These are phyloP conservation scores for Mizuhopecten yessoensis DNA, from an alignment of 1,140 invertebrate genomes.

Conservation along the genomic window DNA sequence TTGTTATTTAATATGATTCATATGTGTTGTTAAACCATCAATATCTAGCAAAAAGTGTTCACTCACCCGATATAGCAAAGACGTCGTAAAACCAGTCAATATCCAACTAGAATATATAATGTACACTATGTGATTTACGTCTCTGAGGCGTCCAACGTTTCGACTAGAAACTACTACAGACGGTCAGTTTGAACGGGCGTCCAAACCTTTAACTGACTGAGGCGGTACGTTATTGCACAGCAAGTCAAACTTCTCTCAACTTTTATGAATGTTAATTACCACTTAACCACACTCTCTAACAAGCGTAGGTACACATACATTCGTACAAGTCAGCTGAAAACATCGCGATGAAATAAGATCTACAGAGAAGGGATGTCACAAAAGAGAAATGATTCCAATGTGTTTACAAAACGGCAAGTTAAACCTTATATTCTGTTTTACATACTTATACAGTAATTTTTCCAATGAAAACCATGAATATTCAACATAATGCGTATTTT, in stretches of 20 bases:
- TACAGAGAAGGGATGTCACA: too few relatives aligned
- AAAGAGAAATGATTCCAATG: too few relatives aligned
- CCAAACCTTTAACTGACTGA: not conserved
- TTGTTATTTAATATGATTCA: too few relatives aligned
- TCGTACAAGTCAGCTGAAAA: not conserved
- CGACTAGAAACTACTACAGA: not conserved
- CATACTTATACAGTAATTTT: too few relatives aligned
- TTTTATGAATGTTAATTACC: not conserved
- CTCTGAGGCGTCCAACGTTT: not conserved
- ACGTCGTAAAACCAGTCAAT: not conserved
- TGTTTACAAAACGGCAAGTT: too few relatives aligned
- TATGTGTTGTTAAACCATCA: not conserved
- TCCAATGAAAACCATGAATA: too few relatives aligned
- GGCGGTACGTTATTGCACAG: constrained; percentile 6
- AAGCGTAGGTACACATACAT: not conserved
- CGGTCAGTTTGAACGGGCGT: not conserved
- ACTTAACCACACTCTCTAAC: not conserved
- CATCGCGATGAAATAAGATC: not conserved
- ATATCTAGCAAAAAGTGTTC: not conserved
- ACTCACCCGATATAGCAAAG: not conserved
- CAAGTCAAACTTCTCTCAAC: constrained; percentile 21
- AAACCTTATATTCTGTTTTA: too few relatives aligned
- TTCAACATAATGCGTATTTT: too few relatives aligned
- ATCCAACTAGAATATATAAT: not conserved
- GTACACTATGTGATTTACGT: not conserved